Evolutionary conservation across 2,888 invertebrate genomes (phyloP).

Genomic region (Agrilus biguttatus): DNA sequence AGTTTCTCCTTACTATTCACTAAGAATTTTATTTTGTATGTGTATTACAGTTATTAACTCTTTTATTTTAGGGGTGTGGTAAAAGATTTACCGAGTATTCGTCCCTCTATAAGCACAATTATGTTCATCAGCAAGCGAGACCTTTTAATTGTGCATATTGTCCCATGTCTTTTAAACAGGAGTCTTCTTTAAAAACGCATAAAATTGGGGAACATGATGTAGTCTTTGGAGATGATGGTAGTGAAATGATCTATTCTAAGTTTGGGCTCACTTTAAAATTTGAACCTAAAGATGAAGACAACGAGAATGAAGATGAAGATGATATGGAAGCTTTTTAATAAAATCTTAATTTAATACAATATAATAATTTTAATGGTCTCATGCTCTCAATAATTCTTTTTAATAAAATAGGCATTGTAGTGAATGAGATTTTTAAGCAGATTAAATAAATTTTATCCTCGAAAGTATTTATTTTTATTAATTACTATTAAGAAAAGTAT

Average conservation of each 20-base stretch:
- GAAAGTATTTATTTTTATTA: too few species aligned
- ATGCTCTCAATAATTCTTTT: too few species aligned
- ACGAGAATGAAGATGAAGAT: too few species aligned
- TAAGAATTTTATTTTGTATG: background rate
- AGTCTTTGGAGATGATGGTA: slow-evolving; percentile 28
- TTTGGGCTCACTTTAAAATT: too few species aligned
- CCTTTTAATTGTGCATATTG: slow-evolving; percentile 44
- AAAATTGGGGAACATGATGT: slow-evolving; percentile 42
- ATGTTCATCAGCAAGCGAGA: slow-evolving; percentile 44
- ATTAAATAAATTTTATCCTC: too few species aligned
- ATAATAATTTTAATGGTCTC: too few species aligned
- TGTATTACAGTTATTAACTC: background rate
- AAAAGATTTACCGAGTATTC: slow-evolving; percentile 57
- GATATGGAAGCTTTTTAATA: too few species aligned
- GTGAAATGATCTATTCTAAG: slow-evolving; percentile 19
- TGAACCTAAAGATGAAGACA: too few species aligned
- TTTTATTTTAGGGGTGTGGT: slow-evolving; percentile 36
- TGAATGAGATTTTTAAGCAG: too few species aligned
- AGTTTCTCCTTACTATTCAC: background rate
- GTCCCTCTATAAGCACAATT: slow-evolving; percentile 51
- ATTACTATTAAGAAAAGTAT: too few species aligned
- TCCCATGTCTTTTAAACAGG: slow-evolving; percentile 43
- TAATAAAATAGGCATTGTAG: too few species aligned
- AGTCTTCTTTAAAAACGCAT: slow-evolving; percentile 45
- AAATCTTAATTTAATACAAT: too few species aligned